Conservation (phyloP, 2,888 invertebrate species). For the Alloplasta piceator region DNA sequence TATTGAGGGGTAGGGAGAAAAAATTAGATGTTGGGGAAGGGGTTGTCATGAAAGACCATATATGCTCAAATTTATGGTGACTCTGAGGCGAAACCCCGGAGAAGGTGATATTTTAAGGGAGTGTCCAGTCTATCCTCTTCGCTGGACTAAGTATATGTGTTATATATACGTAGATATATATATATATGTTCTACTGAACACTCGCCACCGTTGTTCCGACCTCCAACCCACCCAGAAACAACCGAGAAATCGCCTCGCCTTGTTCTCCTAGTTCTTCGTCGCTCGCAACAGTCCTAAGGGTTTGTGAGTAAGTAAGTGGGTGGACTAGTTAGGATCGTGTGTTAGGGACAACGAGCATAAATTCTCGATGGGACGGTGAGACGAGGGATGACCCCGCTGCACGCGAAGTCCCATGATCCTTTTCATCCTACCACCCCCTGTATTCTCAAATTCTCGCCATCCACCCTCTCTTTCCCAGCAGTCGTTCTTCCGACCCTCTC, state of each 20-base stretch:
- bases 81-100: slow-evolving; percentile 71
- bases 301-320: slow-evolving; percentile 81
- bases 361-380: slow-evolving; percentile 76
- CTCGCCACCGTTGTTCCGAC: slow-evolving; percentile 53
- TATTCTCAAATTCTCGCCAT: slow-evolving; percentile 32
- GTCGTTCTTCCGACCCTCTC: slow-evolving; percentile 31
- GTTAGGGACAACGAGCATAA: slow-evolving; percentile 82
- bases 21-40: neutral
- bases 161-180: slow-evolving; percentile 36
- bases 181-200: slow-evolving; percentile 38
- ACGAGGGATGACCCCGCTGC: slow-evolving; percentile 82
- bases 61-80: slow-evolving; percentile 21
- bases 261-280: slow-evolving; percentile 50
- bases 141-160: slow-evolving; percentile 54
- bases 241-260: slow-evolving; percentile 40
- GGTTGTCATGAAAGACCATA: slow-evolving; percentile 1
- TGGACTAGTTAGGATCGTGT: slow-evolving; percentile 81
- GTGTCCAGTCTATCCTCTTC: slow-evolving; percentile 68
- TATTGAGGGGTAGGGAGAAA: neutral
- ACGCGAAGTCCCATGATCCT: slow-evolving; percentile 79
- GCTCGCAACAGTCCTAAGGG: slow-evolving; percentile 64
- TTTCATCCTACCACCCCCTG: slow-evolving; percentile 63
- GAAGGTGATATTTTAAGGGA: slow-evolving; percentile 81
- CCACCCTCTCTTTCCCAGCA: slow-evolving; percentile 12
- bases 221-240: slow-evolving; percentile 28